These are phyloP conservation scores for Misgurnus anguillicaudatus DNA, from an alignment of 2,113 vertebrate species.

Conservation along the genomic window DNA sequence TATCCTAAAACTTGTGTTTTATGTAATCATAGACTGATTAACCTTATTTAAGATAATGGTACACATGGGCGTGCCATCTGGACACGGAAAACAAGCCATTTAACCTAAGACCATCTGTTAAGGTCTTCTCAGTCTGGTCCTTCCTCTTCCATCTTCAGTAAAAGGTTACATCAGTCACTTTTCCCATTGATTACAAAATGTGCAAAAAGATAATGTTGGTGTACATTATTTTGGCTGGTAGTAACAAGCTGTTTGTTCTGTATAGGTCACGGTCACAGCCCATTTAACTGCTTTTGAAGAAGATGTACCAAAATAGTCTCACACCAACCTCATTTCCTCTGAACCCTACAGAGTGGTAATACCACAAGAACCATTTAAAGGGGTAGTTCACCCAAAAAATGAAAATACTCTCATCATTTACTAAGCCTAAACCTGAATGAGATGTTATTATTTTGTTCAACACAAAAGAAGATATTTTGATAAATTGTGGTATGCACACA, in stretches of 20 bases:
- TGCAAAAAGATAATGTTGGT: background rate
- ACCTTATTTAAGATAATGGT: too few relatives aligned
- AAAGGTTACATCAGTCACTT: background rate
- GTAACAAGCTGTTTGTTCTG: constrained; percentile 6
- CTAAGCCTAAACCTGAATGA: too few relatives aligned
- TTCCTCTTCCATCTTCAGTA: constrained; percentile 5
- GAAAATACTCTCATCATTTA: too few relatives aligned
- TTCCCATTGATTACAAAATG: background rate
- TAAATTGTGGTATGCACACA: too few relatives aligned
- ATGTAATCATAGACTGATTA: too few relatives aligned
- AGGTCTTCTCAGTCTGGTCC: background rate
- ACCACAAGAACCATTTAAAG: background rate
- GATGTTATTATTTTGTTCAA: too few relatives aligned
- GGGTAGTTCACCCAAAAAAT: too few relatives aligned
- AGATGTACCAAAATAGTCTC: background rate
- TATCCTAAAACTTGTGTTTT: too few relatives aligned
- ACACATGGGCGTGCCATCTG: too few relatives aligned
- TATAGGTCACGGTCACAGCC: background rate
- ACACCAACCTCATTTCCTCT: background rate
- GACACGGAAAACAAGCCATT: background rate
- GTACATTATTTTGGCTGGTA: background rate
- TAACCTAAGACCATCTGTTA: constrained; percentile 26
- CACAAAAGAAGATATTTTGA: too few relatives aligned
- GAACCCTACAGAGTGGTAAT: background rate
- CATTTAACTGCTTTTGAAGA: constrained; percentile 8